Base-by-base conservation (phyloP, 2,888 invertebrate species). In the Calliopum simillimum region DNA sequence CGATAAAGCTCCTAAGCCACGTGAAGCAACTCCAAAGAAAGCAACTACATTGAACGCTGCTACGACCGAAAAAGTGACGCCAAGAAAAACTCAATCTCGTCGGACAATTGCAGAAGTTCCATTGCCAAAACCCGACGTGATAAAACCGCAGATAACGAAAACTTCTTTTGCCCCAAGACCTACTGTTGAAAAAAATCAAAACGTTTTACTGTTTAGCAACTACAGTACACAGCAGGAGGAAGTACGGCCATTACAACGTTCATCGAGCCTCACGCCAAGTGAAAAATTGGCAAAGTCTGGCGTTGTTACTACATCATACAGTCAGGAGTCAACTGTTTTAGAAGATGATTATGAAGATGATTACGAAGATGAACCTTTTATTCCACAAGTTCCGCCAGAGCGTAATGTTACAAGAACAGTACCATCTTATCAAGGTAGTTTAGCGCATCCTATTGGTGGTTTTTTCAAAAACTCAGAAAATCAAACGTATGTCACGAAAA, bases 301-400 rank as follows among this genome's bases (percentile, higher is more conserved):
- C 6, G 78, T 81, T 3, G 74, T 85, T 14, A 84, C 83, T 14
- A 85, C 85, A 3, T 83, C 85, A 0, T 85, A 84, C 23, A 81
- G 75, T 4, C 81, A 82, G 3, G 81, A 82, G 56, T 63, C 49
- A 4, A 4, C 55, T 23, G 33, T 33, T 2, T 8, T 33, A 33
- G 33, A 33, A 33, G 33, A 33, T 33, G 33, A 33, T 33, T 33
- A 33, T 8, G 33, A 33, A 33, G 33, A 33, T 33, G 33, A 33
- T 33, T 33, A 33, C 33, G 33, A 33, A 33, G 33, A 33, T 33
- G 33, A 33, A 8, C 33, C 33, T 33, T 33, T 14, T 13, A 19
- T 11, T n/a, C 2, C 16, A 3, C 2, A 21, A 16, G n/a, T 49
- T 49, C 49, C 16, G 13, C 13, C 49, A 16, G 49, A 14, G 2